A percentile compares a stretch with the other conserved stretches of the same genome.
Evolutionary conservation across 2,113 vertebrate species (phyloP).

Genomic region (Paratilapia polleni): DNA sequence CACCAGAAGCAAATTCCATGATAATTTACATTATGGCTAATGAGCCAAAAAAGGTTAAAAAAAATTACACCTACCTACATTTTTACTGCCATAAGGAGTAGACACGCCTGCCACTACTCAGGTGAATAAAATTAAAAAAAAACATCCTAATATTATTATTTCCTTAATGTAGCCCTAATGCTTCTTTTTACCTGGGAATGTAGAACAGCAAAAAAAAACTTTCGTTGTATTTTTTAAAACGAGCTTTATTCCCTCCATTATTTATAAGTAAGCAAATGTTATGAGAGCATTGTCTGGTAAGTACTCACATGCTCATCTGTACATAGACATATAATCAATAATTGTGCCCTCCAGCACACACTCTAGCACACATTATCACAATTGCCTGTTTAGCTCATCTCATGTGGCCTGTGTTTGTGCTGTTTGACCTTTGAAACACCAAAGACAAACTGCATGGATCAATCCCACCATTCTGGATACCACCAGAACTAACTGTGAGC

Average conservation of each 20-base stretch:
- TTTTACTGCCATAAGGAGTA: no score
- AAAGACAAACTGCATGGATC: conserved; percentile 15
- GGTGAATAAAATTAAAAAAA: no score
- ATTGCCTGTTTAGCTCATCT: background rate
- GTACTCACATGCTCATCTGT: conserved; percentile 10
- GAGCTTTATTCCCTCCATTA: background rate
- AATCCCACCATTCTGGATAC: conserved; percentile 10
- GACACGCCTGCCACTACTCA: no score
- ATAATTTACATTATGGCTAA: no score
- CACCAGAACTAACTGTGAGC: background rate
- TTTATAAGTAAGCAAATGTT: background rate
- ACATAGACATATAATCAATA: conserved; percentile 35
- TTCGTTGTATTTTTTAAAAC: background rate
- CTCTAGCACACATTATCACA: conserved; percentile 14
- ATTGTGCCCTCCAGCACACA: background rate
- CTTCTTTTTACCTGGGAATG: background rate
- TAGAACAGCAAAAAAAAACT: background rate
- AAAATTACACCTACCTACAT: no score
- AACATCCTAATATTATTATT: no score
- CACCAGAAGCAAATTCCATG: no score
- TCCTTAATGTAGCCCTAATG: background rate
- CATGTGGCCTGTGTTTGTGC: background rate
- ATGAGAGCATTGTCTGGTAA: background rate
- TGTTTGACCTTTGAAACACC: conserved; percentile 34
- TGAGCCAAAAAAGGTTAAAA: no score